Percentiles rank a stretch among this genome's conserved stretches.
phyloP scores from a whole-genome alignment of 2,113 vertebrate genomes.

The human (Homo sapiens) region DNA sequence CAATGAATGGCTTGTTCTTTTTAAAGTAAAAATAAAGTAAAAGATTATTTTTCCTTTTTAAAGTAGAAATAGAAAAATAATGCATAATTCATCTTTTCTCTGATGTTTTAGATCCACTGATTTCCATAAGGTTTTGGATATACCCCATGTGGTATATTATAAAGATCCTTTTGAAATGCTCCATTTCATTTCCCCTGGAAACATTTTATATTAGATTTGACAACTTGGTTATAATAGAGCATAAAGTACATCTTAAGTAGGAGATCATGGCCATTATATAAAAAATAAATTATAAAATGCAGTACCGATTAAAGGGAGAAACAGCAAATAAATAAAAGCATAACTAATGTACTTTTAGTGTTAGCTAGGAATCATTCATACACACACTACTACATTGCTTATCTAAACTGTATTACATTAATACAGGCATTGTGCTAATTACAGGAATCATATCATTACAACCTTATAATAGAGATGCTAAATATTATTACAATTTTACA shows the following conservation, averaged over 20 bases:
- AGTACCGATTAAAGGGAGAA: background rate
- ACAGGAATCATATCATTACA: conserved; percentile 4
- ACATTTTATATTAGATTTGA: background rate
- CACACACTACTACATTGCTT: background rate
- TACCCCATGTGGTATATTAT: background rate
- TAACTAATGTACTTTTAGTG: background rate
- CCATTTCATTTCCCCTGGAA: background rate
- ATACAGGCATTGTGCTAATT: background rate
- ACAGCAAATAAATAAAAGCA: background rate
- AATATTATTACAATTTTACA: background rate
- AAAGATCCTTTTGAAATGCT: background rate
- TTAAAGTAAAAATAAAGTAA: background rate
- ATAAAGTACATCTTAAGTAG: background rate
- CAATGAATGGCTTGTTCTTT: background rate
- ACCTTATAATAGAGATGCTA: background rate
- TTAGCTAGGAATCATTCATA: background rate
- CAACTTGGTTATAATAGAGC: background rate
- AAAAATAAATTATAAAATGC: conserved; percentile 13
- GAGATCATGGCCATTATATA: background rate
- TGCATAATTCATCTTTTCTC: background rate
- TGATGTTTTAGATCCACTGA: background rate
- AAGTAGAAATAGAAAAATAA: background rate
- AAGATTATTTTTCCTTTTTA: background rate
- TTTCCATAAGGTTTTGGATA: background rate
- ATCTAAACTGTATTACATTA: conserved; percentile 13